Percentiles rank a stretch among this genome's conserved stretches.
These are phyloP conservation scores for Gymnothorax reevesii DNA, from an alignment of 2,797 vertebrate species.

Conservation along the genomic window DNA sequence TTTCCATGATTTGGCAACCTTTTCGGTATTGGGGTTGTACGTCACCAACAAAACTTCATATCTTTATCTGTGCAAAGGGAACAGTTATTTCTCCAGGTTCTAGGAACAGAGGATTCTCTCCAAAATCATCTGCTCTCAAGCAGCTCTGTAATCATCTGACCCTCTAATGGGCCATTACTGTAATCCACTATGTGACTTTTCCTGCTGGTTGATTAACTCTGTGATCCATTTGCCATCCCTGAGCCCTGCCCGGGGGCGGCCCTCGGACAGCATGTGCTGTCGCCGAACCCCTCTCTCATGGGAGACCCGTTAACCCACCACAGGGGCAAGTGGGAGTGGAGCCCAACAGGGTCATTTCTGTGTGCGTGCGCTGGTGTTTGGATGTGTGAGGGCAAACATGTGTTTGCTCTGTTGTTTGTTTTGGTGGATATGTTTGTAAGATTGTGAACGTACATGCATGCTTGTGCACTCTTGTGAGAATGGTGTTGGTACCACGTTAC, in stretches of 20 bases:
- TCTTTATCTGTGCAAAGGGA: not conserved
- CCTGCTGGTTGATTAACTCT: constrained; percentile 11
- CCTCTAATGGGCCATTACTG: not conserved
- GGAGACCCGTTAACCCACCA: not conserved
- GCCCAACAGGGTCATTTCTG: not conserved
- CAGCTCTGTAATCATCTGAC: no score
- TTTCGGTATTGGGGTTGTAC: no score
- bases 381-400: not conserved
- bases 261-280: not conserved
- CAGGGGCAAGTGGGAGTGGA: not conserved
- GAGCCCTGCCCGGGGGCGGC: not conserved
- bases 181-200: not conserved
- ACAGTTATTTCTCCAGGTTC: not conserved
- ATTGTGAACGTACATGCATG: no score
- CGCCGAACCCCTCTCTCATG: not conserved
- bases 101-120: not conserved
- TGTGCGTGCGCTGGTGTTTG: not conserved
- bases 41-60: not conserved
- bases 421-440: not conserved
- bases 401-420: not conserved
- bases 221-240: constrained; percentile 2
- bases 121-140: not conserved
- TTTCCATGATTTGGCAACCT: no score
- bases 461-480: not conserved
- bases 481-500: not conserved